These are phyloP conservation scores for Sebastes schlegelii DNA, from an alignment of 2,113 vertebrate species.

Conservation along the genomic window DNA sequence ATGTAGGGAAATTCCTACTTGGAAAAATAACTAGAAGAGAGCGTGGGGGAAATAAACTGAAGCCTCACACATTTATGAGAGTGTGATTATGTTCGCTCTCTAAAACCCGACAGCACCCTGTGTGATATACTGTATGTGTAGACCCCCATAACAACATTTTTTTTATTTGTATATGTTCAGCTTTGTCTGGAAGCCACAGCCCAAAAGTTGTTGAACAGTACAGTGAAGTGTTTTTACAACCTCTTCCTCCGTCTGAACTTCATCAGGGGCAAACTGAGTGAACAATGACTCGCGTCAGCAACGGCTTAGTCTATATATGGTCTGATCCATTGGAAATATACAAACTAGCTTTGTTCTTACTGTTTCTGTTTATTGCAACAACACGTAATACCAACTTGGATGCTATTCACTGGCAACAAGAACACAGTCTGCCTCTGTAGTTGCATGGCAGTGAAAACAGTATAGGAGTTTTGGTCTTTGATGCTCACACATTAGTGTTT, in stretches of 20 bases:
- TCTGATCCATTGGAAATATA: slow-evolving; percentile 17
- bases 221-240: slow-evolving; percentile 63
- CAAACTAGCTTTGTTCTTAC: not conserved
- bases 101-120: slow-evolving; percentile 7
- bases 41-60: too few species aligned
- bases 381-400: not conserved
- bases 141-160: not conserved
- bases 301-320: slow-evolving; percentile 29
- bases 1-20: not conserved
- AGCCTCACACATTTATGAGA: not conserved
- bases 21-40: not conserved
- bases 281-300: slow-evolving; percentile 44
- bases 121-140: slow-evolving; percentile 2
- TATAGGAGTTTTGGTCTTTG: slow-evolving; percentile 4
- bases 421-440: not conserved
- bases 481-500: slow-evolving; percentile 39
- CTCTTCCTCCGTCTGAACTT: slow-evolving; percentile 54
- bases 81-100: not conserved
- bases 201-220: slow-evolving; percentile 36
- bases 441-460: not conserved
- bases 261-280: slow-evolving; percentile 18
- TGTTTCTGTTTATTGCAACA: slow-evolving; percentile 26
- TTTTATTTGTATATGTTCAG: slow-evolving; percentile 39
- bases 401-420: slow-evolving; percentile 5
- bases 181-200: slow-evolving; percentile 32